These are phyloP conservation scores for Venustaconcha ellipsiformis DNA, from an alignment of 1,140 invertebrate genomes.

Conservation along the genomic window DNA sequence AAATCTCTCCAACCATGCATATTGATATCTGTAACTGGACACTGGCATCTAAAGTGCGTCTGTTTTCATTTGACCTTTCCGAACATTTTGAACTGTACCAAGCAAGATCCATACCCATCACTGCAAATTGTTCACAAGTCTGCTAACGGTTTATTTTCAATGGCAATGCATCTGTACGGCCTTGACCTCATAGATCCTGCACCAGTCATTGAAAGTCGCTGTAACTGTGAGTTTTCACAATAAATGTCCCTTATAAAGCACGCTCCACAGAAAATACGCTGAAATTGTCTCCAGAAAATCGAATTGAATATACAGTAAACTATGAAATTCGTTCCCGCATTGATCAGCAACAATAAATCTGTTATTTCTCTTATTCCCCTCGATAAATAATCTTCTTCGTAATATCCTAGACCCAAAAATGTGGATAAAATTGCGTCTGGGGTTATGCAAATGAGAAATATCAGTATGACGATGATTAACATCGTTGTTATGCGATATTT, in stretches of 20 bases:
- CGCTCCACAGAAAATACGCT: conserved; percentile 40
- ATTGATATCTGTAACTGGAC: too few relatives aligned
- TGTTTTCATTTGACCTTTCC: too few relatives aligned
- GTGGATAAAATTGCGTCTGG: conserved; percentile 77
- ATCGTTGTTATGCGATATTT: conserved; percentile 78
- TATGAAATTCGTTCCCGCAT: conserved; percentile 81
- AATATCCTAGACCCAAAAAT: conserved; percentile 61
- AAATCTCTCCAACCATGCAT: too few relatives aligned
- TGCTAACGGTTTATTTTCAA: too few relatives aligned
- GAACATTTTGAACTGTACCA: too few relatives aligned
- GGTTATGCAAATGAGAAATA: conserved; percentile 81
- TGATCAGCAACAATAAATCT: conserved; percentile 80
- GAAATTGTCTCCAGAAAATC: conserved; percentile 73
- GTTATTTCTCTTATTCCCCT: conserved; percentile 78
- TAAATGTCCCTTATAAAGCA: background rate
- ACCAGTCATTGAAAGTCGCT: too few relatives aligned
- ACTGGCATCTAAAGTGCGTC: too few relatives aligned
- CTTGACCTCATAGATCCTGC: too few relatives aligned
- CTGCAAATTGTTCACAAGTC: too few relatives aligned
- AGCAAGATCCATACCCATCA: too few relatives aligned
- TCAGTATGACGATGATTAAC: conserved; percentile 80
- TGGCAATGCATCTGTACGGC: too few relatives aligned
- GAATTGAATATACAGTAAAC: conserved; percentile 82
- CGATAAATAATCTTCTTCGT: conserved; percentile 65
- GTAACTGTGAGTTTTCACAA: too few relatives aligned